Base-by-base conservation (phyloP, 2,113 vertebrate genomes). In the Meriones unguiculatus region DNA sequence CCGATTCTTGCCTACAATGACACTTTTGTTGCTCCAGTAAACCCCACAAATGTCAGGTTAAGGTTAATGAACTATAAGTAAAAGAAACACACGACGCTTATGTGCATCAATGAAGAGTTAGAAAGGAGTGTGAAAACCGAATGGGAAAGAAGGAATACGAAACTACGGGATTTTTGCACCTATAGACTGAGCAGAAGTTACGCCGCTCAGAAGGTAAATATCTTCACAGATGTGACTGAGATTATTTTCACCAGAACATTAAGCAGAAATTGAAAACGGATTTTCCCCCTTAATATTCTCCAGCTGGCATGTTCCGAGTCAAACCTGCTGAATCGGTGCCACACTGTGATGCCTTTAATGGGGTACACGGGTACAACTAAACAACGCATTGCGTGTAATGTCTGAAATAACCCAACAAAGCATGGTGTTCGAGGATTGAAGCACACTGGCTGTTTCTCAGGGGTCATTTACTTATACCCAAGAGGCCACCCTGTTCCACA, bases 161-260 rank as follows among this genome's bases (percentile, higher is more conserved):
- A 88, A 90, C 94, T 85, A 35, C 70, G 41, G 78, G 54, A 62
- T 89, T 96, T 62, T 24, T 14, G 35, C 82, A 3, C 75, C 93
- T 97, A 62, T 77, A 76, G 64, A 93, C 87, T 89, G 67, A 98
- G 96, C 41, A 64, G 86, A 77, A 87, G 54, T 97, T 97, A 92
- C 8, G 95, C 94, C 92, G 59, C 64, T 96, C 73, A 59, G 81
- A 97, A 98, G 95, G 97, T 98, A 98, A 98, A 98, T 97, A 97
- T 88, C 96, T 92, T 97, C 24, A 17, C 94, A 98, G 94, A 94
- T 97, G 59, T 93, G 90, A 97, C 93, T 98, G 93, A 96, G 92
- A 96, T 98, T 98, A 97, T 98, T 98, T 98, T 98, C 98, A 98
- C 97, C 98, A 98, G 98, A 98, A 98, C 98, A 99, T 99, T 98